Base-by-base conservation (phyloP, 2,888 invertebrate genomes). In the Steinernema carpocapsae region DNA sequence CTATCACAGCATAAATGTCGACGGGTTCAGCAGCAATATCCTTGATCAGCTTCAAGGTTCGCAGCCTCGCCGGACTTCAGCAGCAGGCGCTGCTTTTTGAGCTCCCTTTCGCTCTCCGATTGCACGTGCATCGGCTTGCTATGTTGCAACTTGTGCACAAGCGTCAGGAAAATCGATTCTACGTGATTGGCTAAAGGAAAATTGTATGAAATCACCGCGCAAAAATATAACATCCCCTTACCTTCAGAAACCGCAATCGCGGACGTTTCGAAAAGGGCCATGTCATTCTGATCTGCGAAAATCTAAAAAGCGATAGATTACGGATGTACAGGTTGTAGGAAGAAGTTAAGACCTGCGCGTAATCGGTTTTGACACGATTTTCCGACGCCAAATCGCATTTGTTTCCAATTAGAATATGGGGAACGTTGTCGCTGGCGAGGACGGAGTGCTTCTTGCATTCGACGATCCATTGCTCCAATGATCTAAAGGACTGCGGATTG, bases 111-210 rank as follows among this genome's bases (percentile, higher is more conserved):
- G 72, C 80, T 79, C 42, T 80, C 80, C 22, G 81, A 79, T 75
- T 87, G 87, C 29, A 87, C 87, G 74, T 87, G 86, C 90, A 92
- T 91, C 10, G 91, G 90, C 85, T 91, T 91, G 72, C 90, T 90
- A 81, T 90, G 91, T 85, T 91, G 91, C 78, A 94, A 89, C 87
- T 93, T 93, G 88, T 93, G 93, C 0, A 93, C 80, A 64, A 94
- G 88, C 0, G 93, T 93, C 90, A 93, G 90, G 88, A 94, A 93
- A 83, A 94, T 93, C 0, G 93, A 92, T 85, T 93, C 93, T 52
- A 94, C 92, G 86, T 92, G 93, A 88, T 93, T 91, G 78, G 92
- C 91, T n/a, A n/a, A n/a, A n/a, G n/a, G n/a, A n/a, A n/a, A n/a
- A n/a, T n/a, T n/a, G n/a, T n/a, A n/a, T n/a, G n/a, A n/a, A n/a